Base-by-base conservation (phyloP, 2,888 invertebrate genomes). In the Drosophila aldrichi region DNA sequence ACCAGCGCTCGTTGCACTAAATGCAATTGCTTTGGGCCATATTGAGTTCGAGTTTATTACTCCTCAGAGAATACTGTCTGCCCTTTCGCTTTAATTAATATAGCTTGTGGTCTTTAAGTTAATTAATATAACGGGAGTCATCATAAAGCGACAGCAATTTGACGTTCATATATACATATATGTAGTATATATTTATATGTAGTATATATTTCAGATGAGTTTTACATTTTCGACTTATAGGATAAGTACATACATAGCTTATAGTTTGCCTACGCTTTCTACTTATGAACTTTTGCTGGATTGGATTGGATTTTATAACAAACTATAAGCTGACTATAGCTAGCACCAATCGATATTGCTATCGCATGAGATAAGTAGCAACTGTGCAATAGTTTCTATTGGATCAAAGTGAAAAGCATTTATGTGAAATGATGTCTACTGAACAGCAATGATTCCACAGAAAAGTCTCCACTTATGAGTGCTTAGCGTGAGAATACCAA, bases 11-110 rank as follows among this genome's bases (percentile, higher is more conserved):
- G 38, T 67, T 72, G 52, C 3, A 10, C 16, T 16, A 6, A 49
- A 20, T 18, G 36, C 14, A 40, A 29, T 59, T 56, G 59, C 51
- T 57, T 3, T 34, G 8, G 10, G 44, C 40, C 40, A 22, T 52
- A 22, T 74, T 65, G 40, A n/a, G 14, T 34, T 49, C 49, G 65
- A 62, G 36, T 49, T 46, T 68, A 25, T 58, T 56, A 22, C 38
- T 58, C 18, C 34, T n/a, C 14, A 22, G 54, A 57, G 10, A 20
- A 72, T 48, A 58, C 56, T 58, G 58, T 62, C 66, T 25, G 14
- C 41, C 41, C 18, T 25, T 29, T 25, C 7, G 14, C 18, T 4
- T 18, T 32, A 32, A 49, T 49, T 49, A 32, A 49, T 49, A 10
- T 5, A 7, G 40, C n/a, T 41, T 41, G 22, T 44, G 22, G 16